A percentile compares a stretch with the other conserved stretches of the same genome.
Evolutionary conservation across 2,797 vertebrate genomes (phyloP).

Genomic region (Choloepus didactylus): DNA sequence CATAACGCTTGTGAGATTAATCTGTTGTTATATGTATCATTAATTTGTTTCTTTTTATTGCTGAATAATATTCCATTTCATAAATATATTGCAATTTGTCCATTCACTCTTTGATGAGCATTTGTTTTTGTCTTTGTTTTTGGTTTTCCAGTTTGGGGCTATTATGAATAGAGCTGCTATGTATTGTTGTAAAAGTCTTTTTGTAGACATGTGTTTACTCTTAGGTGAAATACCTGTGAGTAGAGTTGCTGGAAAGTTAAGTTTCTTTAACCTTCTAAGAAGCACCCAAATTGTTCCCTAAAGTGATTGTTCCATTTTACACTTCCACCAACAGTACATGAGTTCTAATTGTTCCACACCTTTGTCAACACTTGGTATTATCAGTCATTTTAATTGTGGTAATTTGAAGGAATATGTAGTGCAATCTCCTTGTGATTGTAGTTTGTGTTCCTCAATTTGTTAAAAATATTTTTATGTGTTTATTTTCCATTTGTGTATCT

Average conservation of each 20-base stretch:
- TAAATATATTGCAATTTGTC: neutral
- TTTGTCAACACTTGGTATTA: neutral
- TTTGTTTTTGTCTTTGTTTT: neutral
- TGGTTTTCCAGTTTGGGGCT: neutral
- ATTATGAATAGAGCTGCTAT: neutral
- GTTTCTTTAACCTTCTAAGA: neutral
- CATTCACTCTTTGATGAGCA: neutral
- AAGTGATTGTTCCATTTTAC: neutral
- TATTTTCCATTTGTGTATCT: neutral
- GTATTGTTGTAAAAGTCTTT: neutral
- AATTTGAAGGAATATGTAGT: neutral
- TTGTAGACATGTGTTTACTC: constrained; percentile 2
- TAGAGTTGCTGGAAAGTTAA: neutral
- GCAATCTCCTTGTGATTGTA: neutral
- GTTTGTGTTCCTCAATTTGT: neutral
- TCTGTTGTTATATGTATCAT: neutral
- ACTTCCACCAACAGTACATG: neutral
- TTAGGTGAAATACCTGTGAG: neutral
- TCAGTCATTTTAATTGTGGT: neutral
- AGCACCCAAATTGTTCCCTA: neutral
- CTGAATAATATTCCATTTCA: neutral
- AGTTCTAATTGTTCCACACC: neutral
- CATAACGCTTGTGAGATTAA: neutral
- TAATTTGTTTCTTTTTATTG: neutral
- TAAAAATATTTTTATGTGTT: neutral